Percentiles rank a stretch among this genome's conserved stretches.
phyloP scores from a whole-genome alignment of 2,113 vertebrate genomes.

The Thamnophis sirtalis region DNA sequence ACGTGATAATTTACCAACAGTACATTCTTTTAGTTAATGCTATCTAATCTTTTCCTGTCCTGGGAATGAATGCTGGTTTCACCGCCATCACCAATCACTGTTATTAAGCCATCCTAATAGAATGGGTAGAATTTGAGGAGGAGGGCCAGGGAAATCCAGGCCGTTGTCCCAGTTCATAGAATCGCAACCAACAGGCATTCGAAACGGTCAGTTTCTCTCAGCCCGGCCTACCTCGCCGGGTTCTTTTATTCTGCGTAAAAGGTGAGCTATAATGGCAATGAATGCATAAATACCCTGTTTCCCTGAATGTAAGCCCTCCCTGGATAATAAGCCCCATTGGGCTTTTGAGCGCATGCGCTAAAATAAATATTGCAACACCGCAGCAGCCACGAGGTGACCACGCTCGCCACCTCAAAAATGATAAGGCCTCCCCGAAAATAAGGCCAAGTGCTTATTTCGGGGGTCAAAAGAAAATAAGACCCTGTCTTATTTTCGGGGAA shows the following conservation, averaged over 20 bases:
- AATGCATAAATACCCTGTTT: background rate
- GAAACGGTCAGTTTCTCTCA: background rate
- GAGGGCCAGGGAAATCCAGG: background rate
- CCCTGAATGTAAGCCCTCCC: too few relatives aligned
- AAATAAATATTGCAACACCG: too few relatives aligned
- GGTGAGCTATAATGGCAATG: background rate
- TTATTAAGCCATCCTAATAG: background rate
- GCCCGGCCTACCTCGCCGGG: background rate
- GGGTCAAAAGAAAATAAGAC: too few relatives aligned
- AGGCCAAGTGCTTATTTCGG: too few relatives aligned
- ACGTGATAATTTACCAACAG: background rate
- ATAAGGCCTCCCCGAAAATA: too few relatives aligned
- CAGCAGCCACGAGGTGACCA: too few relatives aligned
- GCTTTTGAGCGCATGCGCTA: too few relatives aligned
- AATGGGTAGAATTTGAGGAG: background rate
- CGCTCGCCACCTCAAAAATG: too few relatives aligned
- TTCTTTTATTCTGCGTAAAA: background rate
- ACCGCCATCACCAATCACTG: background rate
- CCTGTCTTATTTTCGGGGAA: too few relatives aligned
- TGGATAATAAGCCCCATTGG: too few relatives aligned
- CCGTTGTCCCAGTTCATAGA: background rate
- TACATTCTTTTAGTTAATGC: background rate
- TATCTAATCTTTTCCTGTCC: background rate
- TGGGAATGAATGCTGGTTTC: background rate
- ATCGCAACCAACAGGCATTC: background rate